Evolutionary conservation across 2,888 invertebrate species (phyloP).

Genomic region (Galerucella pusilla): DNA sequence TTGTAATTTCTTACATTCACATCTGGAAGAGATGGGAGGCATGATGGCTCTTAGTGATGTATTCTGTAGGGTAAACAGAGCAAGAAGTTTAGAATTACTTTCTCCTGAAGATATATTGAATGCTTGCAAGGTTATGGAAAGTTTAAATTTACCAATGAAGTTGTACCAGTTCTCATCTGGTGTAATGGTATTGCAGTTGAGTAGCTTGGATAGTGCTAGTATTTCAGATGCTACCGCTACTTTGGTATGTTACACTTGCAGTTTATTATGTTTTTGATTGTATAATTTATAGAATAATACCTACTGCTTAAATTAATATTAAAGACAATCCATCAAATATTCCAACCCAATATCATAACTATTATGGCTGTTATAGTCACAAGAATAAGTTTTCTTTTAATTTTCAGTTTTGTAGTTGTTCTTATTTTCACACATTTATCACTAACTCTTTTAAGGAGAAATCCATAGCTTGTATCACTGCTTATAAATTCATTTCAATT

Average conservation of each 20-base stretch:
- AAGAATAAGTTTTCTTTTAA: too few relatives aligned
- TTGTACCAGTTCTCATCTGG: conserved; percentile 91
- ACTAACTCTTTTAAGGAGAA: too few relatives aligned
- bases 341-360: too few relatives aligned
- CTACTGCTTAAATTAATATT: too few relatives aligned
- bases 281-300: too few relatives aligned
- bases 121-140: conserved; percentile 81
- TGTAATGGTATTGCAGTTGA: conserved; percentile 92
- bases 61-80: conserved; percentile 96
- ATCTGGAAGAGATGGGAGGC: conserved; percentile 90
- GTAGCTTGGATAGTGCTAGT: conserved; percentile 77
- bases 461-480: too few relatives aligned
- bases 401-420: too few relatives aligned
- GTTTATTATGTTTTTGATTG: too few relatives aligned
- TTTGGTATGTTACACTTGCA: conserved; percentile 66
- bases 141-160: conserved; percentile 77
- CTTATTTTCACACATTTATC: too few relatives aligned
- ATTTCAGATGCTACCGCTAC: conserved; percentile 75
- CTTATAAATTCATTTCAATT: too few relatives aligned
- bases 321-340: too few relatives aligned
- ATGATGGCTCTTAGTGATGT: conserved; percentile 98
- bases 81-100: conserved; percentile 92
- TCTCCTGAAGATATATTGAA: conserved; percentile 97
- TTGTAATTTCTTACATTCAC: conserved; percentile 81
- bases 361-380: too few relatives aligned